A percentile compares a stretch with the other conserved stretches of the same genome.
Conservation (phyloP, 1,140 invertebrate species). For the Lasioglossum albipes region DNA sequence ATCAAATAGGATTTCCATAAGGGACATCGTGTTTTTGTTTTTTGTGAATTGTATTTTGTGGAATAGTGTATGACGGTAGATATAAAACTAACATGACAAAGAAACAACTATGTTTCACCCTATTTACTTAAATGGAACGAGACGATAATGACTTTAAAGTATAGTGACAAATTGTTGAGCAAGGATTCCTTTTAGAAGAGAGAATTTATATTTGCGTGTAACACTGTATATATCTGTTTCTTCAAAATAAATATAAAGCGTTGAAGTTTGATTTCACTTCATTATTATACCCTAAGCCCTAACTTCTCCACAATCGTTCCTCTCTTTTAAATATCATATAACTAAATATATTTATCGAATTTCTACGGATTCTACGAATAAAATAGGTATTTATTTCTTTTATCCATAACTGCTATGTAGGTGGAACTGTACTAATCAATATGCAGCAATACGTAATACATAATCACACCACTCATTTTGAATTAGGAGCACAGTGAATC, state of each 20-base stretch:
- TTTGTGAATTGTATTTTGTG: background rate
- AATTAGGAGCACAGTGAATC: background rate
- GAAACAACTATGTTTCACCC: conserved; percentile 7
- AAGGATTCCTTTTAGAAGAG: conserved; percentile 32
- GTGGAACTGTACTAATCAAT: background rate
- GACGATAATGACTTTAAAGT: conserved; percentile 28
- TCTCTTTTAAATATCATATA: too few species aligned
- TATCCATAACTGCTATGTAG: too few species aligned
- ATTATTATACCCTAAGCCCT: background rate
- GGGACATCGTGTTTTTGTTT: too few species aligned
- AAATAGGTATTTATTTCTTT: too few species aligned
- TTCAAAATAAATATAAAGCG: conserved; percentile 44
- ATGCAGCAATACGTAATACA: background rate
- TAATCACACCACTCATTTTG: background rate
- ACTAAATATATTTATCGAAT: too few species aligned
- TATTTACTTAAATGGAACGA: conserved; percentile 21
- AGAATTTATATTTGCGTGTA: conserved; percentile 49
- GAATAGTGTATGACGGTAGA: background rate
- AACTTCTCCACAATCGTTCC: too few species aligned
- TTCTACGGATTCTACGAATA: too few species aligned
- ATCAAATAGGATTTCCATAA: background rate
- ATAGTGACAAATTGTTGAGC: conserved; percentile 34
- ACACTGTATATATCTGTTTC: conserved; percentile 39
- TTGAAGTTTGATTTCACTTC: background rate
- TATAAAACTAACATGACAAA: conserved; percentile 7